Percentiles rank a stretch among this genome's conserved stretches.
These are phyloP conservation scores for Rhabdophis nuchalis DNA, from an alignment of 2,797 vertebrate species.

Conservation along the genomic window DNA sequence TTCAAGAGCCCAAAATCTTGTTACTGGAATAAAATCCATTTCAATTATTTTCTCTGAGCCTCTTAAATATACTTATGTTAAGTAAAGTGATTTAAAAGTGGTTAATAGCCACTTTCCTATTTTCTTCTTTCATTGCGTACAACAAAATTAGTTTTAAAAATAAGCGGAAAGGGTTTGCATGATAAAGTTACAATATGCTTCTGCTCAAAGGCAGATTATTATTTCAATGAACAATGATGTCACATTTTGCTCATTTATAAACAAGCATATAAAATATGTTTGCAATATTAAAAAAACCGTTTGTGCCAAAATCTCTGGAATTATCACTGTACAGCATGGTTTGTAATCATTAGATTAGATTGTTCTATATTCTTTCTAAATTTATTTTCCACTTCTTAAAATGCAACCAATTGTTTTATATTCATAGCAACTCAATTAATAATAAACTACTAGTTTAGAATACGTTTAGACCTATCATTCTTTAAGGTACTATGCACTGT, in stretches of 20 bases:
- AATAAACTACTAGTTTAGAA: not conserved
- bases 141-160: not conserved
- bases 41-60: not conserved
- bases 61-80: constrained; percentile 16
- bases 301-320: fast-evolving
- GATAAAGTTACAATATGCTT: not conserved
- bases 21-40: constrained; percentile 8
- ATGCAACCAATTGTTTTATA: not conserved
- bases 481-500: not conserved
- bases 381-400: not conserved
- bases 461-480: not conserved
- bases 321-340: not conserved
- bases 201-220: not conserved
- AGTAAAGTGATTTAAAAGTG: constrained; percentile 17
- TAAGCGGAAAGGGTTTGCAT: not conserved
- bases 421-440: not conserved
- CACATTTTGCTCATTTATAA: not conserved
- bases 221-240: not conserved
- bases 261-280: not conserved
- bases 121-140: not conserved
- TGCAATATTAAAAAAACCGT: fast-evolving
- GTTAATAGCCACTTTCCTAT: not conserved
- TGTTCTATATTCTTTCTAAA: not conserved
- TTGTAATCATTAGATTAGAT: not conserved
- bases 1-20: constrained; percentile 13